Evolutionary conservation across 1,140 invertebrate species (phyloP).

Genomic region (Stegodyphus mimosarum): DNA sequence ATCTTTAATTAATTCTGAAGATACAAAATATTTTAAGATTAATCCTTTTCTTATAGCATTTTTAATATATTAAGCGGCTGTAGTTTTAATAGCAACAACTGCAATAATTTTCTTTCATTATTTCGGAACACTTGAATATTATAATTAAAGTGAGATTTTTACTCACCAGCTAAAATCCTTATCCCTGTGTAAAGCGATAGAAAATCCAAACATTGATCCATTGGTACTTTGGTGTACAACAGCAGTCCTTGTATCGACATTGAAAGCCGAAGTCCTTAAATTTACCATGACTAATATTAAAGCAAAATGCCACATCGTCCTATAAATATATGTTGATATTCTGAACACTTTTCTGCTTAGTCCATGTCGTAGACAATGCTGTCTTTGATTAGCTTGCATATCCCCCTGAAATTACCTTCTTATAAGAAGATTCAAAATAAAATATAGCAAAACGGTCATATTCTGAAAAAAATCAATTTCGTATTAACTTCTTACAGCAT

Average conservation of each 20-base stretch:
- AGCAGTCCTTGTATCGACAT: slow-evolving; percentile 68
- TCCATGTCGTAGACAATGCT: neutral
- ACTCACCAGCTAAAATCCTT: slow-evolving; percentile 69
- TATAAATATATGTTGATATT: neutral
- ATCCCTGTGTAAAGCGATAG: slow-evolving; percentile 70
- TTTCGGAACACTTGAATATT: no score
- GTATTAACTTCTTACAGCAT: neutral
- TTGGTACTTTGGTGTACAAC: slow-evolving; percentile 67
- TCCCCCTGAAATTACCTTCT: neutral
- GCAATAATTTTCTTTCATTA: no score
- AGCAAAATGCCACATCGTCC: slow-evolving; percentile 17
- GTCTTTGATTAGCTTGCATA: no score
- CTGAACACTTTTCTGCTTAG: neutral
- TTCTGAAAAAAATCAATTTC: neutral
- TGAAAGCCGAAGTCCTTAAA: slow-evolving; percentile 65
- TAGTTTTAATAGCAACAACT: no score
- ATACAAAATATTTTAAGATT: no score
- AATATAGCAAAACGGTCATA: neutral
- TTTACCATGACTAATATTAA: neutral
- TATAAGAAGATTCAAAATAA: neutral
- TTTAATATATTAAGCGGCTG: no score
- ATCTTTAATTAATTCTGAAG: no score
- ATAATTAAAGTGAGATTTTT: no score
- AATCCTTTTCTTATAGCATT: no score
- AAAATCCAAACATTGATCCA: slow-evolving; percentile 71